These are phyloP conservation scores for Byasa hedistus DNA, from an alignment of 2,888 invertebrate species.

Conservation along the genomic window DNA sequence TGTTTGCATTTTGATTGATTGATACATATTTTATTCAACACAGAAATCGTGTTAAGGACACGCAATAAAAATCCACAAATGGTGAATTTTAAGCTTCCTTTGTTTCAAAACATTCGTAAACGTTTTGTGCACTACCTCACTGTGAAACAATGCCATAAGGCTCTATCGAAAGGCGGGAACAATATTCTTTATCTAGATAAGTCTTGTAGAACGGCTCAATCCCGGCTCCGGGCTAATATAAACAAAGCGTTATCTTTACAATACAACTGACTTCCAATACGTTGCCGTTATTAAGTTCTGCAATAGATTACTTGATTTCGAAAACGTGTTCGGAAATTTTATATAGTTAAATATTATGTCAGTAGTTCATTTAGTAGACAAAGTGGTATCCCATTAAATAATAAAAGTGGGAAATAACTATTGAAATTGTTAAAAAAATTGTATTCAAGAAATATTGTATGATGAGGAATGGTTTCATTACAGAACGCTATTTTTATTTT, in stretches of 20 bases:
- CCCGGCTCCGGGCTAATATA: slow-evolving; percentile 56
- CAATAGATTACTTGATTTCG: neutral
- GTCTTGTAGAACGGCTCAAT: slow-evolving; percentile 65
- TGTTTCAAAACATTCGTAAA: slow-evolving; percentile 20
- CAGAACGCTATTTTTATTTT: no score
- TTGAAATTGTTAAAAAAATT: no score
- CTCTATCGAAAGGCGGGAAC: slow-evolving; percentile 46
- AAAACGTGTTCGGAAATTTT: slow-evolving; percentile 9
- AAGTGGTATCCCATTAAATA: neutral
- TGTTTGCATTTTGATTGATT: slow-evolving; percentile 58
- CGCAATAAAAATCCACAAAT: slow-evolving; percentile 37
- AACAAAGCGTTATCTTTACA: slow-evolving; percentile 50
- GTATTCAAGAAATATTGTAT: no score
- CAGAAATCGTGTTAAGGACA: slow-evolving; percentile 40
- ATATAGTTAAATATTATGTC: neutral
- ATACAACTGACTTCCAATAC: slow-evolving; percentile 40
- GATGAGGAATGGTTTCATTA: no score
- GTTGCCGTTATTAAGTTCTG: slow-evolving; percentile 21
- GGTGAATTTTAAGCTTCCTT: slow-evolving; percentile 30
- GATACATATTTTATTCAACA: slow-evolving; percentile 53
- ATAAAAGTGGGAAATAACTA: no score
- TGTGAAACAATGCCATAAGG: slow-evolving; percentile 51
- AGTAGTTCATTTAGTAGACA: neutral
- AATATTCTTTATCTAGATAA: slow-evolving; percentile 61
- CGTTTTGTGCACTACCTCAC: slow-evolving; percentile 30